Percentiles rank a stretch among this genome's conserved stretches.
phyloP scores from a whole-genome alignment of 2,888 invertebrate species.

The Microdon myrmicae region DNA sequence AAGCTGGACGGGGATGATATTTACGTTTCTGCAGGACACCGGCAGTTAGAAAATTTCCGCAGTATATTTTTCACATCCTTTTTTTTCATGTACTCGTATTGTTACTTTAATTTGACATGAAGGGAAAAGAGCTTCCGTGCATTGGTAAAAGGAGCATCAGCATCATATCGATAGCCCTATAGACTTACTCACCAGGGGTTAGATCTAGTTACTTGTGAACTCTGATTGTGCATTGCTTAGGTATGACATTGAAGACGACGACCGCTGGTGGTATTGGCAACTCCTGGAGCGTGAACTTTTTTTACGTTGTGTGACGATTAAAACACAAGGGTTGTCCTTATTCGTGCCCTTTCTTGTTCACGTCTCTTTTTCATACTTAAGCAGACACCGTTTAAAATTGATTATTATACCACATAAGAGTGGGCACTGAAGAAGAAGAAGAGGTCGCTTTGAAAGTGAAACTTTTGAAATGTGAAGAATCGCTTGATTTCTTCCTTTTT shows the following conservation, averaged over 20 bases:
- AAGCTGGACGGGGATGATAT: conserved; percentile 27
- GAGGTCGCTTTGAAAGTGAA: conserved; percentile 37
- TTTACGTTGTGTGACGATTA: conserved; percentile 29
- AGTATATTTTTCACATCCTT: conserved; percentile 24
- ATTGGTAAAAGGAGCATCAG: conserved; percentile 14
- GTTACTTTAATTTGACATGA: conserved; percentile 38
- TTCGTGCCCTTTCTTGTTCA: conserved; percentile 13
- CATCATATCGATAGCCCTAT: conserved; percentile 19
- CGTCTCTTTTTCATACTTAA: conserved; percentile 17
- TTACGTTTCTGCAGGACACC: conserved; percentile 43
- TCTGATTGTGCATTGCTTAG: conserved; percentile 35
- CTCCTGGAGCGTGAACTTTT: conserved; percentile 44
- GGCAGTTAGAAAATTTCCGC: conserved; percentile 34
- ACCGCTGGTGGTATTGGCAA: conserved; percentile 16
- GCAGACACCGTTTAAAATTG: conserved; percentile 43
- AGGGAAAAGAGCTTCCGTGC: conserved; percentile 21
- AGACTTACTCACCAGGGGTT: no score
- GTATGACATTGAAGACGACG: no score
- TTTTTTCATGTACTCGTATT: no score
- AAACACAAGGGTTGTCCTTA: conserved; percentile 42
- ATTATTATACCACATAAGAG: conserved; percentile 34
- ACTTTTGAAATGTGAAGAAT: conserved; percentile 18
- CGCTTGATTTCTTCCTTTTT: conserved; percentile 5
- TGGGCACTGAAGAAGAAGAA: no score
- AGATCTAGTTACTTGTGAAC: conserved; percentile 40